Conservation (phyloP, 2,888 invertebrate genomes). For the Scaptomyza caliginosa region DNA sequence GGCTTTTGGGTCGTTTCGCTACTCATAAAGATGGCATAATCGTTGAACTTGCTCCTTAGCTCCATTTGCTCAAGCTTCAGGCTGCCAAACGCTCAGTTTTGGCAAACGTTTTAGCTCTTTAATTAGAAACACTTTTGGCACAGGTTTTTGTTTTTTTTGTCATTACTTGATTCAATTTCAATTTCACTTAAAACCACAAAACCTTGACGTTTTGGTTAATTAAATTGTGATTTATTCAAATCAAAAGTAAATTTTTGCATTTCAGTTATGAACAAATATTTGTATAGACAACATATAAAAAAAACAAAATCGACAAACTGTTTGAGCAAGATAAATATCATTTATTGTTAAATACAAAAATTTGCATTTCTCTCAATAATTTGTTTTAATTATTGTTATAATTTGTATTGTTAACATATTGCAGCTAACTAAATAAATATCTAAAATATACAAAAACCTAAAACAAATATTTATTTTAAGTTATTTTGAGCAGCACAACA, state of each 20-base stretch:
- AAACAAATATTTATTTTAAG: background rate
- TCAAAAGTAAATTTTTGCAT: background rate
- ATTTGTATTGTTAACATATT: background rate
- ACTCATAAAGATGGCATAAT: conserved; percentile 77
- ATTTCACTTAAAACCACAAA: no score
- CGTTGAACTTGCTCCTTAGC: conserved; percentile 53
- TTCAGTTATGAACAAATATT: background rate
- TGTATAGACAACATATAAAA: background rate
- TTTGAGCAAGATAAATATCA: background rate
- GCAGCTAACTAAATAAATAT: background rate
- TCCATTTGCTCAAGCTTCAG: conserved; percentile 9
- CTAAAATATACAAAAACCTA: no score
- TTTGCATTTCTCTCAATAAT: background rate
- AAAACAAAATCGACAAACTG: background rate
- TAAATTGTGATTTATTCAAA: background rate
- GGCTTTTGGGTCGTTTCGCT: conserved; percentile 60
- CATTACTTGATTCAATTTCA: no score
- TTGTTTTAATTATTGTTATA: background rate
- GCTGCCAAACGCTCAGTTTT: conserved; percentile 59
- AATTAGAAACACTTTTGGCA: conserved; percentile 7
- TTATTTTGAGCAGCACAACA: background rate
- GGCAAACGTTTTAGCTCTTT: conserved; percentile 18
- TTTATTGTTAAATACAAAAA: background rate
- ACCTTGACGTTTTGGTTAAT: background rate
- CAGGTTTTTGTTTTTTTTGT: no score